Conservation (phyloP, 2,797 vertebrate species). For the Acanthopagrus latus region DNA sequence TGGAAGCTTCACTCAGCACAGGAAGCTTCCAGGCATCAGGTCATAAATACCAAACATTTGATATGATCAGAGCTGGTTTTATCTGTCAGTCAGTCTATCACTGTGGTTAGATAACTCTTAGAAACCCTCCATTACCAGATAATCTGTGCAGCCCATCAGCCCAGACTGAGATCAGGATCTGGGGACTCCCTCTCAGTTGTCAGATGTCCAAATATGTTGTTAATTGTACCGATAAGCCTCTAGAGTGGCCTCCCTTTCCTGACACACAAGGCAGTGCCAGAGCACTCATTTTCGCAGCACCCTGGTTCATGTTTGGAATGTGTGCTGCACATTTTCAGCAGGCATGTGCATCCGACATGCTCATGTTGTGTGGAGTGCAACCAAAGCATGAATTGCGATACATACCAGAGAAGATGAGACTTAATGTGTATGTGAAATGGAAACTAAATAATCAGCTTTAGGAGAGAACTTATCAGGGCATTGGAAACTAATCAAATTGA, state of each 20-base stretch:
- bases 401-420: conserved; percentile 39
- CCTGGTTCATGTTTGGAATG: background rate
- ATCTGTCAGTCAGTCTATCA: conserved; percentile 15
- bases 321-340: background rate
- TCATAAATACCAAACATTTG: background rate
- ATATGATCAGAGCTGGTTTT: conserved; percentile 30
- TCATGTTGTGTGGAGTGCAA: background rate
- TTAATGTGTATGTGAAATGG: conserved; percentile 62
- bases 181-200: background rate
- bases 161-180: conserved; percentile 19
- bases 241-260: background rate
- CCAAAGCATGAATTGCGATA: conserved; percentile 13
- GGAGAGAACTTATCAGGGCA: conserved; percentile 59
- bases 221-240: conserved; percentile 21
- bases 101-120: background rate
- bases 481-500: conserved; percentile 73
- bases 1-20: background rate
- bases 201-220: conserved; percentile 1
- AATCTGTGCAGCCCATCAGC: conserved; percentile 19
- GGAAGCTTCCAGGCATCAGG: conserved; percentile 18
- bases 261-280: background rate
- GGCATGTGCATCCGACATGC: background rate
- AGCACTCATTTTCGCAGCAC: background rate
- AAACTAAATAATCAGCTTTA: conserved; percentile 73
- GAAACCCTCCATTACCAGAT: conserved; percentile 21